These are phyloP conservation scores for Villa cingulata DNA, from an alignment of 2,888 invertebrate genomes.

Conservation along the genomic window DNA sequence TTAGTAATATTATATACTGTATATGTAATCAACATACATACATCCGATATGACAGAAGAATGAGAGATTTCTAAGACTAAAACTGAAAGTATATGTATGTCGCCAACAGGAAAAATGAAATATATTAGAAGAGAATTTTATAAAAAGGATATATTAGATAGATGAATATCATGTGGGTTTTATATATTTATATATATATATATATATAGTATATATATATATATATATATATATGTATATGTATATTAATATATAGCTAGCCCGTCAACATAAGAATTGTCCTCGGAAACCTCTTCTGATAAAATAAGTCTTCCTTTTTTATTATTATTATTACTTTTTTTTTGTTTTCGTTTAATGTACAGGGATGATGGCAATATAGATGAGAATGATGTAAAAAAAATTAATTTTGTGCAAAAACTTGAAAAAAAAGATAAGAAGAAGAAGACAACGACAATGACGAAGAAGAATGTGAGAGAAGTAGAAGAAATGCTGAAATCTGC, in stretches of 20 bases:
- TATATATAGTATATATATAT: too few relatives aligned
- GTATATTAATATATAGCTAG: not conserved
- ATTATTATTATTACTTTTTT: not conserved
- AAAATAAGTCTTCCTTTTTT: constrained; percentile 3
- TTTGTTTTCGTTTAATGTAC: too few relatives aligned
- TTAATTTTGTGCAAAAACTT: constrained; percentile 8
- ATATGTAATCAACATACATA: too few relatives aligned
- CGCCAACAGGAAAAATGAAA: not conserved
- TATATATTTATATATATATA: too few relatives aligned
- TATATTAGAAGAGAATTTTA: not conserved
- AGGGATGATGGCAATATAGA: constrained; percentile 3
- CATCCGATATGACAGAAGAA: too few relatives aligned
- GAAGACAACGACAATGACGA: too few relatives aligned
- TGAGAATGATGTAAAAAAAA: not conserved
- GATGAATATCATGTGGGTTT: too few relatives aligned
- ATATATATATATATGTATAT: too few relatives aligned
- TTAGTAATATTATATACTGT: too few relatives aligned
- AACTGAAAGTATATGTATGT: not conserved
- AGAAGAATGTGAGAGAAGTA: too few relatives aligned
- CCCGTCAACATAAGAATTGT: not conserved
- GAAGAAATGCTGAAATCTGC: constrained; percentile 1
- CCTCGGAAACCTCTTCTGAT: not conserved
- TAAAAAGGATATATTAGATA: too few relatives aligned
- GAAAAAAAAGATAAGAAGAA: not conserved
- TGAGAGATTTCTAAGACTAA: too few relatives aligned